Conservation (phyloP, 2,888 invertebrate species). For the Lasioglossum malachurum region DNA sequence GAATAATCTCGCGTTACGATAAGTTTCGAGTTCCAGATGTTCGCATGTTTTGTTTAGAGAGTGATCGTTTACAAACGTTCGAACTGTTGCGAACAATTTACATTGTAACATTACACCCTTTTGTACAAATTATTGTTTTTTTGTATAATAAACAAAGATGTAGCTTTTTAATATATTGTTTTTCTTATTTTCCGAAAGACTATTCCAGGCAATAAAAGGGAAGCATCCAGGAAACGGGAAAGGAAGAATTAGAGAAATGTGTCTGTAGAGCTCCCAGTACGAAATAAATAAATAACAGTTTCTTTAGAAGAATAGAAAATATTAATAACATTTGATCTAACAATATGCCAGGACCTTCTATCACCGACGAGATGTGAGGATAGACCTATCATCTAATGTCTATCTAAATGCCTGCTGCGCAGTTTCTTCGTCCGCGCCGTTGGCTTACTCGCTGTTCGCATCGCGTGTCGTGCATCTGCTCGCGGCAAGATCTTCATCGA, state of each 20-base stretch:
- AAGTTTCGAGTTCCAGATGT: conserved; percentile 44
- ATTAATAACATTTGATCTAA: neutral
- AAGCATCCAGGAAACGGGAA: neutral
- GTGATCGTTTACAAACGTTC: conserved; percentile 56
- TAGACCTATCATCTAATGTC: too few relatives aligned
- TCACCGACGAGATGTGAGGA: too few relatives aligned
- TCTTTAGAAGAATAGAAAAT: neutral
- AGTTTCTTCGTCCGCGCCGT: too few relatives aligned
- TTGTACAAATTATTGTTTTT: conserved; percentile 77
- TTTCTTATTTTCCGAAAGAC: neutral
- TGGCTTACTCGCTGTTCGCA: too few relatives aligned
- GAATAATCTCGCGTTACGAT: conserved; percentile 14
- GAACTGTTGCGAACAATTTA: conserved; percentile 46
- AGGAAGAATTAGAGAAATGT: neutral
- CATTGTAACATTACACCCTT: conserved; percentile 71
- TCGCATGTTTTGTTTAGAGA: conserved; percentile 43
- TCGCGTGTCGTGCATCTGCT: too few relatives aligned
- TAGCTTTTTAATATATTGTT: conserved; percentile 63
- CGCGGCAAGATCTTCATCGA: too few relatives aligned
- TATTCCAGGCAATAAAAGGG: neutral
- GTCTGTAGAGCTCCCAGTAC: neutral
- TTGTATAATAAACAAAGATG: conserved; percentile 76
- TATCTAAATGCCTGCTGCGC: too few relatives aligned
- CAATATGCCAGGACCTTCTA: too few relatives aligned
- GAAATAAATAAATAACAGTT: neutral